Percentiles rank a stretch among this genome's conserved stretches.
Evolutionary conservation across 30 jellyfish, hydroid and myxozoan genomes (phyloP).

Genomic region (Aurelia aurita complex sp. Pacific): DNA sequence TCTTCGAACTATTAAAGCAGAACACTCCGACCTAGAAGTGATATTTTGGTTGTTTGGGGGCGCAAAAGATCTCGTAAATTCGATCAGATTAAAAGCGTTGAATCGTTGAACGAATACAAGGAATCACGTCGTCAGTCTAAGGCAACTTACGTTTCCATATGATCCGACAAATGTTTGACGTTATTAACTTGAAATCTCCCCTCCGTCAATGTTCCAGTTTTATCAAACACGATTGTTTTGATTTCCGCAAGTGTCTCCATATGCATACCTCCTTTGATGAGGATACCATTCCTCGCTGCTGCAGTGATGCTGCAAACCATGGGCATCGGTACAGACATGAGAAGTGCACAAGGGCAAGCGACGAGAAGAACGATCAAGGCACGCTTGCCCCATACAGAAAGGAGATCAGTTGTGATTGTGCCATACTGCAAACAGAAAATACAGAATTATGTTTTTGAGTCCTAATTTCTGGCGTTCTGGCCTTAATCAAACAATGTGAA

Average conservation of each 20-base stretch:
- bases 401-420: too few species aligned
- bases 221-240: slow-evolving; percentile 61
- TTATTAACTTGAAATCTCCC: slow-evolving; percentile 70
- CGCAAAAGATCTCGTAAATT: too few species aligned
- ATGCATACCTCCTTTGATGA: slow-evolving; percentile 64
- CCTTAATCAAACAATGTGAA: too few species aligned
- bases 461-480: too few species aligned
- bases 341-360: slow-evolving; percentile 89
- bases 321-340: slow-evolving; percentile 78
- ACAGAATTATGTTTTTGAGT: too few species aligned
- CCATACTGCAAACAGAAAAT: too few species aligned
- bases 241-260: slow-evolving; percentile 58
- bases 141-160: slow-evolving; percentile 5
- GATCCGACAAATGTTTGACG: background rate
- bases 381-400: slow-evolving; percentile 52
- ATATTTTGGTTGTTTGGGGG: too few species aligned
- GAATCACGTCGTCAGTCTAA: too few species aligned
- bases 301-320: slow-evolving; percentile 64
- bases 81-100: too few species aligned
- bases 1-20: too few species aligned
- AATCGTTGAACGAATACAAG: too few species aligned
- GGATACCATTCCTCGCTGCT: slow-evolving; percentile 76
- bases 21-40: too few species aligned
- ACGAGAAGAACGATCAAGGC: slow-evolving; percentile 58
- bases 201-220: slow-evolving; percentile 88